Conservation (phyloP, 2,113 vertebrate species). For the Amblyornis subalaris region DNA sequence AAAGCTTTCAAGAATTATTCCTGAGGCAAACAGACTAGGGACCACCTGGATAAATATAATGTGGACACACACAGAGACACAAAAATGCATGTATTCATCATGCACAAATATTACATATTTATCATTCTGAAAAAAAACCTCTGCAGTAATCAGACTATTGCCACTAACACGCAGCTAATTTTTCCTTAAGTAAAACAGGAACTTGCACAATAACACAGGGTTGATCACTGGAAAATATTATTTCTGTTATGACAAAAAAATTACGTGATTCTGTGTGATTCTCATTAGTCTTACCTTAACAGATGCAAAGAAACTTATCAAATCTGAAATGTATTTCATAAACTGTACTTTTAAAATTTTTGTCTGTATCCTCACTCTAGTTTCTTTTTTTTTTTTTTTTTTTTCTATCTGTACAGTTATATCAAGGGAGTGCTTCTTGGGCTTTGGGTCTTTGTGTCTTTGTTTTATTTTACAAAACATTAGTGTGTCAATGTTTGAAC, state of each 20-base stretch:
- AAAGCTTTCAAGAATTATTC: not conserved
- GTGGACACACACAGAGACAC: not conserved
- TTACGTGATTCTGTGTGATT: not conserved
- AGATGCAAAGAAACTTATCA: not conserved
- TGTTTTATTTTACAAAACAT: not conserved
- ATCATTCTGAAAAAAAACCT: not conserved
- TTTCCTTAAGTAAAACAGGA: not conserved
- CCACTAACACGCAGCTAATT: not conserved
- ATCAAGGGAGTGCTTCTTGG: not conserved
- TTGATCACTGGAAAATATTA: not conserved
- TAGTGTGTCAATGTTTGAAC: not conserved
- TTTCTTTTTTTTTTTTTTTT: not conserved
- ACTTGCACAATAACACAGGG: fast-evolving
- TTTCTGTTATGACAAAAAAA: not conserved
- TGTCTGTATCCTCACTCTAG: not conserved
- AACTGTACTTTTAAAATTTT: not conserved
- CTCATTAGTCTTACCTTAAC: not conserved
- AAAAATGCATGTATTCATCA: not conserved
- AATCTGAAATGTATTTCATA: not conserved
- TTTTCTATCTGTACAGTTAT: not conserved
- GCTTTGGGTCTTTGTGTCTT: not conserved
- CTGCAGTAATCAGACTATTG: not conserved
- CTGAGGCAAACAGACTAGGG: not conserved
- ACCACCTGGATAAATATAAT: not conserved
- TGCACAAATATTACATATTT: not conserved